Evolutionary conservation across 2,888 invertebrate genomes (phyloP), one percentile per base, ranked within the genome.

Genomic region (Lypha dubia): DNA sequence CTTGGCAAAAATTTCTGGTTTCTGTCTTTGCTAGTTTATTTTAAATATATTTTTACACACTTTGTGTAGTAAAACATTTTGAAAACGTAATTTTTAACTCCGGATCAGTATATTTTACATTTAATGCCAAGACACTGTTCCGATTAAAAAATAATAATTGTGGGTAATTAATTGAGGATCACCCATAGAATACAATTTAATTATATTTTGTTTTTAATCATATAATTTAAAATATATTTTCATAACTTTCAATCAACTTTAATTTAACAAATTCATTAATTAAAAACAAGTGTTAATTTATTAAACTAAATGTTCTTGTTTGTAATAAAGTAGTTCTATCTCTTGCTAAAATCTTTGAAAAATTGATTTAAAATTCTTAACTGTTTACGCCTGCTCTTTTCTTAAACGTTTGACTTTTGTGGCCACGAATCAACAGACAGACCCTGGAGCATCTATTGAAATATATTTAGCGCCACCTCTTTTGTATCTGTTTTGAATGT

Each of bases 401-500:
- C 17, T 28, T 76, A 41, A 41, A 53, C 20, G 28, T 20, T 56
- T 41, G 6, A 3, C 1, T 58, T 58, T 44, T 32, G 41, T 51
- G 68, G 24, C 77, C 67, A 68, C 11, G 51, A 79, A 11, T 32
- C 17, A 84, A 62, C 79, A 79, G 80, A 62, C 79, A 79, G 8
- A 17, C 63, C 84, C 75, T 41, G 58, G 65, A 84, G 79, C 79
- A 79, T 83, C 83, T 46, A 67, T 71, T 76, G 79, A 60, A 84
- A 79, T 79, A 60, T 76, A 76, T 76, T 84, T 84, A 80, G 84
- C 84, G 79, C 84, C 84, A 84, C 75, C 84, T 80, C 79, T 84
- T 83, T 75, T 79, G 41, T 13, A 15, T n/a, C 60, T 15, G 24
- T 15, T 53, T 15, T 7, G 24, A 11, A 13, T 35, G 7, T 65